Conservation (phyloP, 1,140 invertebrate genomes). For the Nomia melanderi region DNA sequence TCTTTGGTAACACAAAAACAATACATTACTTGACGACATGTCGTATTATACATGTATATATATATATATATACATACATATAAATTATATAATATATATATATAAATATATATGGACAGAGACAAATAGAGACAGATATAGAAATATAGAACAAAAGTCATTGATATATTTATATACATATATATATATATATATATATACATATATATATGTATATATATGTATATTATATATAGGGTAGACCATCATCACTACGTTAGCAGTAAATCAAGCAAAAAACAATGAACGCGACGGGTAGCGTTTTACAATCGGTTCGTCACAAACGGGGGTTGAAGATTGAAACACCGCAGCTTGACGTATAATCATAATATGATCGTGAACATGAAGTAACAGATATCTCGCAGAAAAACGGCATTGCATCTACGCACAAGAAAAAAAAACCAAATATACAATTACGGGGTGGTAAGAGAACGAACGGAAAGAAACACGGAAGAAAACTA, state of each 20-base stretch:
- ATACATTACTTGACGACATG: slow-evolving; percentile 59
- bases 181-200: too few species aligned
- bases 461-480: background rate
- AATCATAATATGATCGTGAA: slow-evolving; percentile 18
- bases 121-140: slow-evolving; percentile 4
- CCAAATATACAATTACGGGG: background rate
- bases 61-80: slow-evolving; percentile 30
- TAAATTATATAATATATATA: background rate
- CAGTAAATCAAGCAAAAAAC: slow-evolving; percentile 61
- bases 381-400: slow-evolving; percentile 52
- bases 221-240: too few species aligned
- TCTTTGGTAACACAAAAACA: slow-evolving; percentile 60
- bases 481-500: too few species aligned
- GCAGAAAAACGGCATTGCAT: slow-evolving; percentile 56
- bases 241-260: slow-evolving; percentile 56
- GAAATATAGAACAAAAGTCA: slow-evolving; percentile 46
- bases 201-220: too few species aligned
- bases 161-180: too few species aligned
- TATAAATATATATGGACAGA: background rate
- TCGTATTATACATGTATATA: slow-evolving; percentile 33
- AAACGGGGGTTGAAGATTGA: slow-evolving; percentile 15
- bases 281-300: slow-evolving; percentile 54
- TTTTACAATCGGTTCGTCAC: slow-evolving; percentile 43
- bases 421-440: slow-evolving; percentile 48
- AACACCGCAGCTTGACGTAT: slow-evolving; percentile 42